Base-by-base conservation (phyloP, 2,113 vertebrate genomes). In the Python bivittatus region DNA sequence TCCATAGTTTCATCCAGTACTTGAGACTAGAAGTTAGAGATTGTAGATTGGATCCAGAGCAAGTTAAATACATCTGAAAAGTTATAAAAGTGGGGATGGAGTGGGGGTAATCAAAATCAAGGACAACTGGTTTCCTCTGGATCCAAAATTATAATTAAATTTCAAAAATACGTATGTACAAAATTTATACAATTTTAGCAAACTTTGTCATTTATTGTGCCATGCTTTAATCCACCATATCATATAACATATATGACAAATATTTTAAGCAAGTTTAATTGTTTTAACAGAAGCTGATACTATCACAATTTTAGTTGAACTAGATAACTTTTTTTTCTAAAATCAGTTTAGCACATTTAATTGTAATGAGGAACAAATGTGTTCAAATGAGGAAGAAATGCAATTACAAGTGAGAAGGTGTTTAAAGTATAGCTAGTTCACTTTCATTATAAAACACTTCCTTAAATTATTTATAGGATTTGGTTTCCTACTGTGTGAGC, bases 281-380 rank as follows among this genome's bases (percentile, higher is more conserved):
- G 33, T 29, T 95, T 83, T 23, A 88, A 92, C 57, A 85, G 44
- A 91, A 93, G 48, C 61, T 93, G 56, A 25, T 85, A 29, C n/a
- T 87, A 88, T 20, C 93, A 91, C 33, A 38, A 33, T 25, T 68
- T 17, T 20, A 33, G 29, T 93, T 92, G n/a, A 38, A 0, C 85
- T n/a, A 93, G 85, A 33, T 29, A 60, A 61, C 54, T 0, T 68
- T 6, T 0, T 60, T 53, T n/a, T 89, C 44, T 84, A 42, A 83
- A 84, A 88, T 23, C 57, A 68, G 90, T 92, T 85, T 89, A 79
- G 58, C 57, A 64, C 52, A 97, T 96, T 97, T 94, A 96, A 94
- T 97, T 95, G 92, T 91, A 95, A 94, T 92, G 92, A 92, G 90
- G 87, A 53, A 95, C 23, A 95, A 97, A 90, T 72, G 48, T 27